phyloP scores from a whole-genome alignment of 1,140 invertebrate species.

The Lepidostoma basale region DNA sequence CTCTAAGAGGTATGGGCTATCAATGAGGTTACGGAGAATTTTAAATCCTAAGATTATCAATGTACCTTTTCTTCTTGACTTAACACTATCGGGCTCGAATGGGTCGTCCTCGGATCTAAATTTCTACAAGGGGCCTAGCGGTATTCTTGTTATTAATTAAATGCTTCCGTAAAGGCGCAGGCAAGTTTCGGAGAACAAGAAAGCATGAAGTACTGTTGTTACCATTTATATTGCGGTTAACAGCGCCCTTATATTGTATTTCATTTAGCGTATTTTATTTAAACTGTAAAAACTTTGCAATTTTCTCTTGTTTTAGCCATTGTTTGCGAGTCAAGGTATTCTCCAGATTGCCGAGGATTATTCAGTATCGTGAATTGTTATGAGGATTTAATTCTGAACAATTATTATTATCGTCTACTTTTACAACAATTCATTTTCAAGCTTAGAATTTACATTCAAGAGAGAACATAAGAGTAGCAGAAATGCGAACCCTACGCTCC shows the following conservation, averaged over 20 bases:
- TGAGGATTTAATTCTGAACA: not conserved
- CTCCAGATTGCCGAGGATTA: no score
- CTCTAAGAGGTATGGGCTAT: no score
- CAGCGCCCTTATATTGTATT: not conserved
- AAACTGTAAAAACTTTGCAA: not conserved
- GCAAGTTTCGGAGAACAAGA: not conserved
- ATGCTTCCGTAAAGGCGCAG: not conserved
- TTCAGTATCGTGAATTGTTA: no score
- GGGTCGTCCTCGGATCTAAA: not conserved
- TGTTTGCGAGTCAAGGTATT: not conserved
- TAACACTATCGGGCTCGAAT: no score
- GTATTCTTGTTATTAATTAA: conserved; percentile 1
- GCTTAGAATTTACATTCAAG: not conserved
- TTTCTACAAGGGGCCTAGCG: not conserved
- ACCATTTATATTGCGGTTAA: not conserved
- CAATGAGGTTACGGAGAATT: no score
- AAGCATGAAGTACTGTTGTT: not conserved
- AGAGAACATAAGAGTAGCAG: no score
- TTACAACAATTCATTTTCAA: not conserved
- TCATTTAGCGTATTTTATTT: conserved; percentile 1
- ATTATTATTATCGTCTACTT: not conserved
- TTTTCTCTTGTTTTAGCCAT: not conserved
- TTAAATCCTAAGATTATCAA: no score
- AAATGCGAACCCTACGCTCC: no score
- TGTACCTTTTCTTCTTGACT: no score